Evolutionary conservation across 2,113 vertebrate species (phyloP).

Genomic region (Phyllostomus discolor): DNA sequence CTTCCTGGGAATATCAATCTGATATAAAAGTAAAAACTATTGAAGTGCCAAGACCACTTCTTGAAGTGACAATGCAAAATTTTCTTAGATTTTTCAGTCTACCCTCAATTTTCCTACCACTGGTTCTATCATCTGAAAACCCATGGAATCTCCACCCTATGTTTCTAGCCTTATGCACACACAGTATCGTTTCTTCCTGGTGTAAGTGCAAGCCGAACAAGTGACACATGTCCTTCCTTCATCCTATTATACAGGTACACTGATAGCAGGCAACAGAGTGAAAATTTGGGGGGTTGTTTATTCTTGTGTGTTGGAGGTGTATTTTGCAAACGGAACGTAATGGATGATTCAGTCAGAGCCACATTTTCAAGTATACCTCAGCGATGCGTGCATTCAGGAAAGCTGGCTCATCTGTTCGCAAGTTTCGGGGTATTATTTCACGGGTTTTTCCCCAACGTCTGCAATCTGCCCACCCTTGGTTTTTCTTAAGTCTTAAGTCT

Average conservation of each 20-base stretch:
- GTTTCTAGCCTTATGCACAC: not conserved
- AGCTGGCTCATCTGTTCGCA: not conserved
- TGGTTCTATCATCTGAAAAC: not conserved
- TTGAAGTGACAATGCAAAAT: not conserved
- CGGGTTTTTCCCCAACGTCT: fast-evolving
- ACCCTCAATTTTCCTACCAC: not conserved
- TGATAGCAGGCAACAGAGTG: not conserved
- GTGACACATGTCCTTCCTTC: not conserved
- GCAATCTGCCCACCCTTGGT: not conserved
- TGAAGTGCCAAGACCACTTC: not conserved
- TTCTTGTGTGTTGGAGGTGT: not conserved
- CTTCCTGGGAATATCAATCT: not conserved
- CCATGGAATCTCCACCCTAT: not conserved
- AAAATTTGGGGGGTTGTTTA: not conserved
- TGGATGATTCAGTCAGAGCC: not conserved
- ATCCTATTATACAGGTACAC: not conserved
- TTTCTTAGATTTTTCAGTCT: not conserved
- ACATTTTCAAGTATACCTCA: not conserved
- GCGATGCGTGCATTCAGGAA: not conserved
- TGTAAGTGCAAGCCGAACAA: not conserved
- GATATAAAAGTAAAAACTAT: not conserved
- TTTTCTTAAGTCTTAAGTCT: not conserved
- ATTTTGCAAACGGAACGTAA: not conserved
- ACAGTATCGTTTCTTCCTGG: not conserved
- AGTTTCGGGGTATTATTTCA: not conserved